A percentile compares a stretch with the other conserved stretches of the same genome.
Evolutionary conservation across 1,140 invertebrate species (phyloP).

Genomic region (Neotoxoptera formosana): DNA sequence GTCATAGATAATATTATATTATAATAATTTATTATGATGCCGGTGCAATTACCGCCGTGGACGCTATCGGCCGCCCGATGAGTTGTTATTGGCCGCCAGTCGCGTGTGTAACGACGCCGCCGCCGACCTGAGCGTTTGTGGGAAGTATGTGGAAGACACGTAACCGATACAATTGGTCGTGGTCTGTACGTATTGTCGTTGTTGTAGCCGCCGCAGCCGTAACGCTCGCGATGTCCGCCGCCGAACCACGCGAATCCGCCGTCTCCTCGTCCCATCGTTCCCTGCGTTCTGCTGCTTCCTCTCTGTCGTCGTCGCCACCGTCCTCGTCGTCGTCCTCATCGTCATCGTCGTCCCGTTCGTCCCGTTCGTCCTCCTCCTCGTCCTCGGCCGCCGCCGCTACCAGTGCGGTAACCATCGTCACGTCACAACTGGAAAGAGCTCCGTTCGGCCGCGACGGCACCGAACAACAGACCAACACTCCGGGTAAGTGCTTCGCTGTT

Average conservation of each 20-base stretch:
- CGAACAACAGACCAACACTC: constrained; percentile 49
- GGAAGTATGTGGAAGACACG: constrained; percentile 57
- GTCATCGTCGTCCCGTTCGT: background rate
- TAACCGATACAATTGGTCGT: constrained; percentile 58
- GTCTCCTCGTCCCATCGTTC: constrained; percentile 11
- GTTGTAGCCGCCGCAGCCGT: constrained; percentile 53
- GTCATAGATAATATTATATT: no score
- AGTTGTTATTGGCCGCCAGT: constrained; percentile 50
- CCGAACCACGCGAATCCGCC: constrained; percentile 43
- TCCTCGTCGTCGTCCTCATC: background rate
- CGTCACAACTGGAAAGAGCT: constrained; percentile 49
- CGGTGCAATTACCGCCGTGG: background rate
- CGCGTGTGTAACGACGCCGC: constrained; percentile 53
- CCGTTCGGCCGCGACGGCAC: constrained; percentile 48
- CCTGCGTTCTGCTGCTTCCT: background rate
- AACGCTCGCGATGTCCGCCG: constrained; percentile 49
- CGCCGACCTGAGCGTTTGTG: constrained; percentile 53
- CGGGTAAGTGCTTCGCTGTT: constrained; percentile 23
- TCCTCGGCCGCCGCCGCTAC: background rate
- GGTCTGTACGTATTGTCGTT: constrained; percentile 56
- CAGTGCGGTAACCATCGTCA: background rate
- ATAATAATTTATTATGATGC: no score
- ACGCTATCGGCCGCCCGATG: constrained; percentile 49
- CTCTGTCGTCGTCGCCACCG: background rate
- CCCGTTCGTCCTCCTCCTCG: background rate